phyloP scores from a whole-genome alignment of 1,140 invertebrate genomes.

The Drosophila kohkoa region DNA sequence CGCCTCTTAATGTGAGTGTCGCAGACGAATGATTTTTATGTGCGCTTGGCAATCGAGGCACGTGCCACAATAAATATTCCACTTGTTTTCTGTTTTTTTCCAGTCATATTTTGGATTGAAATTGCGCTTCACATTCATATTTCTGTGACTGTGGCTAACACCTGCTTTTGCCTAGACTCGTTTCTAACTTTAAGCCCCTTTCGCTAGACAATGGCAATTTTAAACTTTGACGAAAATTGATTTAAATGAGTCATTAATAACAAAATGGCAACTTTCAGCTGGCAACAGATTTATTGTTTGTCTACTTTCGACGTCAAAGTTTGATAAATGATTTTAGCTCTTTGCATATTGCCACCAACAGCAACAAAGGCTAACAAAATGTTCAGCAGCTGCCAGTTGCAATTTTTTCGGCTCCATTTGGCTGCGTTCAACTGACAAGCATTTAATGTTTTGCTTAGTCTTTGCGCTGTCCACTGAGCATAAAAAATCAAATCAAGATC shows the following conservation, averaged over 20 bases:
- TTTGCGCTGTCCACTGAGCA: conserved; percentile 41
- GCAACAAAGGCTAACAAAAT: not conserved
- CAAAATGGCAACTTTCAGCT: conserved; percentile 6
- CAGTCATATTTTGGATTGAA: conserved; percentile 59
- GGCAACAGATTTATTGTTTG: conserved; percentile 59
- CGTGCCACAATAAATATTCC: conserved; percentile 71
- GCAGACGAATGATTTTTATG: conserved; percentile 69
- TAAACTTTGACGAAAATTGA: not conserved
- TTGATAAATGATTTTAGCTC: conserved; percentile 64
- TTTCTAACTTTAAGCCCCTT: conserved; percentile 22
- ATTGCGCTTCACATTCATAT: conserved; percentile 55
- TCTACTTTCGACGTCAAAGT: conserved; percentile 56
- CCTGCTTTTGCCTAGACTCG: conserved; percentile 48
- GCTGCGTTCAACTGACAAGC: conserved; percentile 40
- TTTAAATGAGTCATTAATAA: conserved; percentile 65
- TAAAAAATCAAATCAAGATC: conserved; percentile 58
- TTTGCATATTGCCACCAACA: conserved; percentile 27
- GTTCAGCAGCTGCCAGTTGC: conserved; percentile 53
- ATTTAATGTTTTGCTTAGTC: conserved; percentile 30
- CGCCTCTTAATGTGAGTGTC: conserved; percentile 35
- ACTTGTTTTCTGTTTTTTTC: conserved; percentile 24
- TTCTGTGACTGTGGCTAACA: conserved; percentile 47
- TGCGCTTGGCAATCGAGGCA: conserved; percentile 54
- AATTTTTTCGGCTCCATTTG: conserved; percentile 76
- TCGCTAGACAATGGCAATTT: conserved; percentile 8